Percentiles rank a stretch among this genome's conserved stretches.
Conservation (phyloP, 2,888 invertebrate genomes). For the Dasysyrphus tricinctus region DNA sequence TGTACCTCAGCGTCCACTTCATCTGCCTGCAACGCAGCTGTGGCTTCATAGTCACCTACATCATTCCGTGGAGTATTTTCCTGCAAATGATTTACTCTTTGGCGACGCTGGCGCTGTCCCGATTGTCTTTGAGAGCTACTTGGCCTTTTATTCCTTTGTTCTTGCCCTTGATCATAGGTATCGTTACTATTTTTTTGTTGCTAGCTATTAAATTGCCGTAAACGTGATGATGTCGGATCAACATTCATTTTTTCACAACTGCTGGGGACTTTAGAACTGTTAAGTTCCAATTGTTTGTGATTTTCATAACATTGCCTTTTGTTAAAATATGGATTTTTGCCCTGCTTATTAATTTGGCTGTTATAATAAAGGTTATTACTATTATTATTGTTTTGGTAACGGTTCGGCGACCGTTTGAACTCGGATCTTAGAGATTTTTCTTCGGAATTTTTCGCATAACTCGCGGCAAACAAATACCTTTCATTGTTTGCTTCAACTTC, state of each 20-base stretch:
- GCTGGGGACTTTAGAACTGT: too few species aligned
- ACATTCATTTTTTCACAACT: too few species aligned
- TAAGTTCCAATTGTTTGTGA: background rate
- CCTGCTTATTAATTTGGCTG: background rate
- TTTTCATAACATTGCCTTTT: background rate
- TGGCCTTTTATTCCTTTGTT: too few species aligned
- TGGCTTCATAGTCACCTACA: constrained; percentile 13
- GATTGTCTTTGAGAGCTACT: constrained; percentile 42
- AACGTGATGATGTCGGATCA: too few species aligned
- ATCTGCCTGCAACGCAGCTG: constrained; percentile 9
- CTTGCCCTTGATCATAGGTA: background rate
- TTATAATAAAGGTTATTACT: background rate
- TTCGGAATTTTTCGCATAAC: too few species aligned
- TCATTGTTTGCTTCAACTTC: too few species aligned
- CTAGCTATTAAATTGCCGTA: too few species aligned
- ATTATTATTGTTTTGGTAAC: too few species aligned
- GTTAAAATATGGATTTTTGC: background rate
- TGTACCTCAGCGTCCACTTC: constrained; percentile 32
- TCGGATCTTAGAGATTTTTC: too few species aligned
- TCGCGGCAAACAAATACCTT: too few species aligned
- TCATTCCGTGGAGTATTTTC: constrained; percentile 21
- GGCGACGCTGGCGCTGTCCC: constrained; percentile 54
- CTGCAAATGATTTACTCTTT: constrained; percentile 61
- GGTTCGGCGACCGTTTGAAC: too few species aligned
- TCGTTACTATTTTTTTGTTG: too few species aligned